Base-by-base conservation (phyloP, 2,888 invertebrate species). In the Epiblema foenella region DNA sequence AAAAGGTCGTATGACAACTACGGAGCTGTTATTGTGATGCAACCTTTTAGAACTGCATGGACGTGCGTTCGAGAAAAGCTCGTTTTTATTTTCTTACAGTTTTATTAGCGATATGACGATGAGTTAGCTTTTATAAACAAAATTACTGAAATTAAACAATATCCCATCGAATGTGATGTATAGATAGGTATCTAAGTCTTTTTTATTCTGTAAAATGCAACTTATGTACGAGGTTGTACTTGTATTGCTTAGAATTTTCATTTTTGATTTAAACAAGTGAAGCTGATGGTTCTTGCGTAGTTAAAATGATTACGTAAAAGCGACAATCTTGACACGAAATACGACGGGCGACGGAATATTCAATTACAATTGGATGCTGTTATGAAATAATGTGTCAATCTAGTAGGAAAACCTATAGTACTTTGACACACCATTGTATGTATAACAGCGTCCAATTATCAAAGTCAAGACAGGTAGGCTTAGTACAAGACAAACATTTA, bases 401-500 rank as follows among this genome's bases (percentile, higher is more conserved):
- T n/a, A n/a, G n/a, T n/a, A n/a, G n/a, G n/a, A n/a, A n/a, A n/a
- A n/a, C n/a, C n/a, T n/a, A n/a, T n/a, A n/a, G n/a, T n/a, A n/a
- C n/a, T n/a, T n/a, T n/a, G n/a, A n/a, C n/a, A n/a, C n/a, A n/a
- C n/a, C n/a, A n/a, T n/a, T n/a, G n/a, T n/a, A n/a, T n/a, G n/a
- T n/a, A n/a, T n/a, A n/a, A n/a, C n/a, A n/a, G n/a, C n/a, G n/a
- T n/a, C n/a, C n/a, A n/a, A n/a, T 51, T 51, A 52, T 60, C 42
- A 68, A 68, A 60, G 42, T 46, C 59, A 54, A 29, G 39, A 60
- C 52, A 29, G 33, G 46, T 52, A 24, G 17, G 51, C 54, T 60
- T 57, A 57, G 18, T 42, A 15, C 42, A 12, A 60, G 60, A 54
- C 2, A 46, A 7, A 18, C 49, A 18, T 54, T 52, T 54, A 18